phyloP scores from a whole-genome alignment of 2,797 vertebrate genomes.

The Toxotes lorentzi region DNA sequence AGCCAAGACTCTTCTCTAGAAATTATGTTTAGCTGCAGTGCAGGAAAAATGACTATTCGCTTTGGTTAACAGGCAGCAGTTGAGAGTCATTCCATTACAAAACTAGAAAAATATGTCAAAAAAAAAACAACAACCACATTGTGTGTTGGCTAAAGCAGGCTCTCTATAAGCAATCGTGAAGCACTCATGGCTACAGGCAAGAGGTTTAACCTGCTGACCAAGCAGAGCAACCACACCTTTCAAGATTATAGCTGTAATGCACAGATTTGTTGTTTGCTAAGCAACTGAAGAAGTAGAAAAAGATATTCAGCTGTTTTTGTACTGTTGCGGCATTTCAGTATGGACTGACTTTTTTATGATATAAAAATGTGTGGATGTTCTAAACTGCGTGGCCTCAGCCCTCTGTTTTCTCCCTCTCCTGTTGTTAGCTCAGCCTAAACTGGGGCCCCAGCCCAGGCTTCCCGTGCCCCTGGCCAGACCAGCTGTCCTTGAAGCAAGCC shows the following conservation, averaged over 20 bases:
- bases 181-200: not conserved
- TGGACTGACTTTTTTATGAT: not conserved
- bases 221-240: not conserved
- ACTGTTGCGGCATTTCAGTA: not conserved
- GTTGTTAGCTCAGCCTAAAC: conserved; percentile 50
- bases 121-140: not conserved
- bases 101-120: not conserved
- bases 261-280: not conserved
- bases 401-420: conserved; percentile 12
- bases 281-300: not conserved
- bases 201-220: not conserved
- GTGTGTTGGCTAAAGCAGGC: not conserved
- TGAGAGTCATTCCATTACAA: not conserved
- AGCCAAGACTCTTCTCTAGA: not conserved
- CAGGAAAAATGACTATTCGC: not conserved
- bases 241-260: not conserved
- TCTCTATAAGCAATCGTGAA: not conserved
- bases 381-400: conserved; percentile 9
- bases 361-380: not conserved
- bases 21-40: not conserved
- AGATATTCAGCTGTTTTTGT: not conserved
- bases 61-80: not conserved
- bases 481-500: conserved; percentile 67
- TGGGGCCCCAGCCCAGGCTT: conserved; percentile 50
- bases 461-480: conserved; percentile 56